Base-by-base conservation (phyloP, 2,888 invertebrate species). In the Papilio protenor region DNA sequence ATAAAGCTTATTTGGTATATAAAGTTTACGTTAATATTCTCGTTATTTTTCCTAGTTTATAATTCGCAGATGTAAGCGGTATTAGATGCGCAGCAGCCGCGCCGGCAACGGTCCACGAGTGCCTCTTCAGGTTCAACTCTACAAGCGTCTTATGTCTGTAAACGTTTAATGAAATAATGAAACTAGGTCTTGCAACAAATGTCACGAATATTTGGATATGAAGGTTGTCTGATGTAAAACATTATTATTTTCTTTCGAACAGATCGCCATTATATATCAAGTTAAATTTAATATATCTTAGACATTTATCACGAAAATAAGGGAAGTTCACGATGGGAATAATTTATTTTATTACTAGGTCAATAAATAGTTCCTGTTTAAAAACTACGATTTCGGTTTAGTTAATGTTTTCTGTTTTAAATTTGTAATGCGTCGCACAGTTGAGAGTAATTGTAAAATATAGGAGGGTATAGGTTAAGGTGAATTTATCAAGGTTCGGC, bases 401-500 rank as follows among this genome's bases (percentile, higher is more conserved):
- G 45, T 64, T 12, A 69, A 45, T 14, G 45, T 69, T n/a, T 45
- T 4, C 3, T 45, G 66, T 45, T n/a, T 64, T 23, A 64, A 16
- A 33, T 33, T 18, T 33, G 64, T n/a, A 8, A 18, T 40, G 66
- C 59, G 23, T 49, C 49, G 52, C 55, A 40, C 18, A 10, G 55
- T 40, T 55, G 45, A 70, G 21, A 52, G 52, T 66, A 52, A 75
- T 52, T 75, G n/a, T 18, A 27, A 49, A 64, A 33, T 74, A 55
- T 66, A 55, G 66, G 55, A 40, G 70, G 23, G n/a, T 49, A 76
- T 71, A 76, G 47, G 27, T 76, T 71, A 14, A 59, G 40, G 59
- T 59, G 59, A 76, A 76, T 70, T 70, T 76, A 70, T 76, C 69
- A 57, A 70, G 57, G 76, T 57, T 76, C 21, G 21, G 16, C 27